Evolutionary conservation across 2,888 invertebrate species (phyloP).

Genomic region (Cremastobaeus sp.): DNA sequence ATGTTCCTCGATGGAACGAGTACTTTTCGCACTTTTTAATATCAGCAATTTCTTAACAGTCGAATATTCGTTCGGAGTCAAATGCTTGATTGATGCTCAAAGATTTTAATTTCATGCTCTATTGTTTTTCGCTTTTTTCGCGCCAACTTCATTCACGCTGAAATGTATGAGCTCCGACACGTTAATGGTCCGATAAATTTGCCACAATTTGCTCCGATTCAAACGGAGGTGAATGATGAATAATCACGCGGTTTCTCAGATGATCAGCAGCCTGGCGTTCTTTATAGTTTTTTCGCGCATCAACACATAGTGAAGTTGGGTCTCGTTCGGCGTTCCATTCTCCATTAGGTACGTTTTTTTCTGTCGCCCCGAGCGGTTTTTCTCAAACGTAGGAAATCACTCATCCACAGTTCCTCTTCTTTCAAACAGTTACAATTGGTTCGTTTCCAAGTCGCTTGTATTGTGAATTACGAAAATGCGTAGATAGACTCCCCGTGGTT

Average conservation of each 20-base stretch:
- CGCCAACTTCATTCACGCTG: too few species aligned
- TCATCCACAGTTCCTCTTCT: slow-evolving; percentile 41
- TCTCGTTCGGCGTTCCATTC: slow-evolving; percentile 22
- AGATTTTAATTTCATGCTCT: too few species aligned
- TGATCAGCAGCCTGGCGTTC: too few species aligned
- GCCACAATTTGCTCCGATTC: too few species aligned
- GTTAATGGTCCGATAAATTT: too few species aligned
- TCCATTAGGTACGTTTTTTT: slow-evolving; percentile 38
- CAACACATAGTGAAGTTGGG: slow-evolving; percentile 18
- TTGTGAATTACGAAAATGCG: slow-evolving; percentile 26
- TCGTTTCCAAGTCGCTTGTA: slow-evolving; percentile 19
- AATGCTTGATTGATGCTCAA: too few species aligned
- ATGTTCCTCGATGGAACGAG: slow-evolving; percentile 13
- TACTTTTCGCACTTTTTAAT: background rate
- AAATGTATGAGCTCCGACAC: too few species aligned
- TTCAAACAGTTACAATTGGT: slow-evolving; percentile 38
- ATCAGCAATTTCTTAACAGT: too few species aligned
- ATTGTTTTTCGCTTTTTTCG: too few species aligned
- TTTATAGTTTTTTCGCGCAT: background rate
- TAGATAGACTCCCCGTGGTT: slow-evolving; percentile 21
- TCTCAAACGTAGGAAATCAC: slow-evolving; percentile 37
- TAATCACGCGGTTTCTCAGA: too few species aligned
- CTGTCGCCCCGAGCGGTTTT: slow-evolving; percentile 23
- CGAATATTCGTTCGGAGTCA: too few species aligned
- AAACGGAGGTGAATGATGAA: too few species aligned